Evolutionary conservation across 92 coral and sea anemone species (phyloP), one percentile per base, ranked within the genome.

Genomic region (Epizoanthus illoricatus): DNA sequence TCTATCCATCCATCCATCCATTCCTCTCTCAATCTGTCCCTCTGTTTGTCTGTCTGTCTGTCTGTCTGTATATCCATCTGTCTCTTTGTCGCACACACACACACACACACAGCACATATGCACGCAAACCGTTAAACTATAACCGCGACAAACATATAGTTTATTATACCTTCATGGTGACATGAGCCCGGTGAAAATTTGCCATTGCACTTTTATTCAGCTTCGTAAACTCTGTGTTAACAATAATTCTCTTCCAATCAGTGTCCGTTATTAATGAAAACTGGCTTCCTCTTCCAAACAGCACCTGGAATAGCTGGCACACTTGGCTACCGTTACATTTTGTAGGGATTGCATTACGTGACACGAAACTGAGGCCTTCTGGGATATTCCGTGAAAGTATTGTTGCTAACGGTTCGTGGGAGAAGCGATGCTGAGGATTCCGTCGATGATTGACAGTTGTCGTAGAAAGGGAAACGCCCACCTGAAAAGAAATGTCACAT

Each of bases 401-500:
- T 6, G 85, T 84, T n/a, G 90, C 79, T 80, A 97, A 93, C 21
- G 98, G 99, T 18, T 83, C 70, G 40, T 80, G 81, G 16, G 83
- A 60, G 74, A 94, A 88, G 8, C 79, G 86, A 70, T 80, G 79
- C 39, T 65, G 80, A 47, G 97, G 93, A 49, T 87, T 80, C 41
- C 65, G 70, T 13, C 69, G 63, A 19, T 85, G 57, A 61, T 88
- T 81, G 20, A 97, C 71, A 40, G 73, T 67, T 18, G 80, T 64
- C 2, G 98, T 88, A 12, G 99, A 94, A 43, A 97, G 80, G 16
- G 89, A 74, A 13, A 97, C 93, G 40, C 99, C 99, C 62, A 96
- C 88, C 99, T 97, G 54, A 9, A 49, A 58, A 42, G 57, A 47
- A 17, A 49, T 3, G 72, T 18, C 41, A 49, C 20, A 75, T 43